Evolutionary conservation across 2,797 vertebrate species (phyloP), one percentile per base, ranked within the genome.

Genomic region (Dryobates pubescens): DNA sequence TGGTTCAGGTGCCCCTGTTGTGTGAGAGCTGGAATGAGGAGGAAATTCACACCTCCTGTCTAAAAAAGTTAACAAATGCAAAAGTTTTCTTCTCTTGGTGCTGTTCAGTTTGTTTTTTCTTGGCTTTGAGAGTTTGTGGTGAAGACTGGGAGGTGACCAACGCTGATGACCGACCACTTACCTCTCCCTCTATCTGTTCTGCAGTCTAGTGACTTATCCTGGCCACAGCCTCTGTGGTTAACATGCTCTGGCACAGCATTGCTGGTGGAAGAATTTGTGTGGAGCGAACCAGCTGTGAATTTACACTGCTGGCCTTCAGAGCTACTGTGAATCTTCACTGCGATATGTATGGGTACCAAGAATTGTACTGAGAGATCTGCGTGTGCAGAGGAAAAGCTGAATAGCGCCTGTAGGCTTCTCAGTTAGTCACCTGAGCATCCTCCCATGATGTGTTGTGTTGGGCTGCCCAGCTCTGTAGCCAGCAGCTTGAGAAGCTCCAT

Each of bases 1-100:
- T 0, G 1, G 24, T 88, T 78, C 68, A 36, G 43, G 36, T 1
- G 1, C 30, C 30, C 0, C 0, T 67, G 16, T 57, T 88, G 26
- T 81, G 15, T 73, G 32, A 65, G 47, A 85, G 20, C 38, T 59
- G 13, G 36, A 77, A 70, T 54, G 17, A 77, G 49, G 73, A 81
- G 81, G 18, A 47, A 73, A 53, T 43, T 77, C 9, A 30, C 5
- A 6, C 53, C 77, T 88, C 30, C 45, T 0, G 0, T 80, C 74
- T 73, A 19, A 88, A 82, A 32, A 8, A 43, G 41, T 43, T 12
- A 45, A 34, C 14, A 75, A 54, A 56, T 17, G 36, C 30, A 80
- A 36, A 20, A 5, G 17, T 58, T 76, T 32, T 10, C 32, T 62
- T 79, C 9, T 58, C 13, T 75, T 75, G 11, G 8, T 7, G 17